Evolutionary conservation across 2,113 vertebrate species (phyloP).

Genomic region (Leptodactylus fuscus): DNA sequence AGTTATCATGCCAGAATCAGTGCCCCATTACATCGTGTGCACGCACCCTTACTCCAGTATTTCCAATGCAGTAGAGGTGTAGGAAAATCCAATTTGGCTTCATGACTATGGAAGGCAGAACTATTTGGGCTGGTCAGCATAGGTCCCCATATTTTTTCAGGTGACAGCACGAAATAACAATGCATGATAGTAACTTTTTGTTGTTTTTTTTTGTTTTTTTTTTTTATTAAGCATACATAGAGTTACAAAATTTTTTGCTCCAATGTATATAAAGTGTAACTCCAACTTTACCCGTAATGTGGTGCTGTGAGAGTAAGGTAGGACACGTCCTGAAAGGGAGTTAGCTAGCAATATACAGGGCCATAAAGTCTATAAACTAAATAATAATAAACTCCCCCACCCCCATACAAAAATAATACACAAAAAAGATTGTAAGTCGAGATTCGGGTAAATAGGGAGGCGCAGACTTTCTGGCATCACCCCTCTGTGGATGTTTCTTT

Average conservation of each 20-base stretch:
- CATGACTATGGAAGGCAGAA: neutral
- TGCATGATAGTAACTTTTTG: neutral
- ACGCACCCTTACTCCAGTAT: too few species aligned
- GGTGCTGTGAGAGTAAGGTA: too few species aligned
- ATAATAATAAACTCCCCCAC: neutral
- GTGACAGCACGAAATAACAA: neutral
- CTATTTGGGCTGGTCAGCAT: neutral
- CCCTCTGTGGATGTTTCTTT: slow-evolving; percentile 10
- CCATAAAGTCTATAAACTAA: too few species aligned
- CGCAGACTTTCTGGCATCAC: neutral
- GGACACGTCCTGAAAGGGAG: too few species aligned
- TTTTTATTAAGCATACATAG: neutral
- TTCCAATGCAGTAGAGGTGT: neutral
- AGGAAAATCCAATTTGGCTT: neutral
- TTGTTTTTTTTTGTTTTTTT: neutral
- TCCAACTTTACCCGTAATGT: too few species aligned
- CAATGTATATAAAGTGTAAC: too few species aligned
- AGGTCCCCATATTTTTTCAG: neutral
- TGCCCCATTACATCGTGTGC: too few species aligned
- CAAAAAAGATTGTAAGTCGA: too few species aligned
- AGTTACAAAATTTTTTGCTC: too few species aligned
- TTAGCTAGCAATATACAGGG: too few species aligned
- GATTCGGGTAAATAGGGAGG: neutral
- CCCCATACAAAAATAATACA: neutral
- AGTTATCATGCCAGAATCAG: too few species aligned